A percentile compares a stretch with the other conserved stretches of the same genome.
Conservation (phyloP, 2,888 invertebrate genomes). For the Mimachlamys varia region DNA sequence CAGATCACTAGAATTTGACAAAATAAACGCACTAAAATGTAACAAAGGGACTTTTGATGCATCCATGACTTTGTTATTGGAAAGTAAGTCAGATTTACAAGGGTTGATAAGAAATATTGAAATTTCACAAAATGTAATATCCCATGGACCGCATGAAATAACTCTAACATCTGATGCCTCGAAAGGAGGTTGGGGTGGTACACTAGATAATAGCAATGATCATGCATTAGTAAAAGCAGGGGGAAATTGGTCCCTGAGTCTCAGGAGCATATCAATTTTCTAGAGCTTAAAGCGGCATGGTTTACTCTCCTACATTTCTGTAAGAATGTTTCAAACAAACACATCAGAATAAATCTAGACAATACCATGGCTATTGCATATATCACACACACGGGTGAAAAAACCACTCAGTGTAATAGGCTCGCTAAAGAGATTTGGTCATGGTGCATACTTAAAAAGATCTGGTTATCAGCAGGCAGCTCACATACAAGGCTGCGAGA, state of each 20-base stretch:
- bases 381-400: conserved; percentile 32
- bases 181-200: conserved; percentile 51
- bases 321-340: not conserved
- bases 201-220: conserved; percentile 40
- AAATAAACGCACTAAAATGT: conserved; percentile 39
- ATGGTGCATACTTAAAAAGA: conserved; percentile 18
- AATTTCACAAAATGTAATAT: conserved; percentile 38
- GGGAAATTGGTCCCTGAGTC: too few species aligned
- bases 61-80: not conserved
- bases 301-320: conserved; percentile 39
- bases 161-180: conserved; percentile 51
- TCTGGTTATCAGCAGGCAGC: conserved; percentile 45
- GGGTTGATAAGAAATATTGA: conserved; percentile 53
- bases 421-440: not conserved
- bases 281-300: conserved; percentile 42
- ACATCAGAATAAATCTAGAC: conserved; percentile 40
- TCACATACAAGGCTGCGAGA: conserved; percentile 42
- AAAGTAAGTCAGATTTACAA: conserved; percentile 2
- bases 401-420: not conserved
- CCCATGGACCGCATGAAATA: conserved; percentile 14
- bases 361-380: conserved; percentile 44
- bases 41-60: not conserved
- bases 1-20: conserved; percentile 43
- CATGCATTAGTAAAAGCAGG: not conserved
- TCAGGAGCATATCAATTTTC: conserved; percentile 43